phyloP scores from a whole-genome alignment of 2,797 vertebrate species.

The Alca torda region DNA sequence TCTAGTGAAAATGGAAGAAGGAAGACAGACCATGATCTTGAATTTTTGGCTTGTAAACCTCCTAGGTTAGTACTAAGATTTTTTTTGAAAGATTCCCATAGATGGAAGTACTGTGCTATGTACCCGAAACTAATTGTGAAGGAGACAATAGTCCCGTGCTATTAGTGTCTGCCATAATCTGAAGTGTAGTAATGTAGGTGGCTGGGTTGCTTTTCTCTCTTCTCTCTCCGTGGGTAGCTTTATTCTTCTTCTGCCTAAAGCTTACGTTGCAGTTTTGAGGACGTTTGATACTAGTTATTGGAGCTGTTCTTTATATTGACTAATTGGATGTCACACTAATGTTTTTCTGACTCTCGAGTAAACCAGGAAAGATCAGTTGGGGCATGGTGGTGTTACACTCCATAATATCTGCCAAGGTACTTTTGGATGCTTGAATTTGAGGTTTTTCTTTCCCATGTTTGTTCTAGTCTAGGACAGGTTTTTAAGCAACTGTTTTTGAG shows the following conservation, averaged over 20 bases:
- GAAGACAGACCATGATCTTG: slow-evolving; percentile 41
- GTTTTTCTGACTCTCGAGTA: slow-evolving; percentile 39
- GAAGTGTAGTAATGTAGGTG: slow-evolving; percentile 46
- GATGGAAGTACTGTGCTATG: slow-evolving; percentile 31
- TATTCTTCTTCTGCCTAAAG: slow-evolving; percentile 74
- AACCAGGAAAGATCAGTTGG: slow-evolving; percentile 12
- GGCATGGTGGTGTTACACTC: slow-evolving; percentile 32
- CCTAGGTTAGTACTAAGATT: slow-evolving; percentile 56
- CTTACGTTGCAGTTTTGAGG: slow-evolving; percentile 56
- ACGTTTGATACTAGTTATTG: slow-evolving; percentile 50
- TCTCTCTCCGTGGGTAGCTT: slow-evolving; percentile 46
- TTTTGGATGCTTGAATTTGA: slow-evolving; percentile 33
- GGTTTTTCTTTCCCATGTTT: slow-evolving; percentile 39
- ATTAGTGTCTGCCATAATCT: slow-evolving; percentile 44
- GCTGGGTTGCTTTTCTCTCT: slow-evolving; percentile 42
- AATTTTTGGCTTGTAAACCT: slow-evolving; percentile 63
- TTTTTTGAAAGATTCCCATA: slow-evolving; percentile 47
- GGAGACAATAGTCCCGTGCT: slow-evolving; percentile 19
- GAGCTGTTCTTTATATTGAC: slow-evolving; percentile 54
- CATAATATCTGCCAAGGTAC: slow-evolving; percentile 34
- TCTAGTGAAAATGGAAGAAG: slow-evolving; percentile 63
- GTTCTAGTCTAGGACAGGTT: slow-evolving; percentile 54
- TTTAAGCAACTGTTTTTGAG: slow-evolving; percentile 40
- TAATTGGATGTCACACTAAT: slow-evolving; percentile 63
- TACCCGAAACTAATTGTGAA: slow-evolving; percentile 56